Evolutionary conservation across 2,888 invertebrate species (phyloP).

Genomic region (Eulithis prunata): DNA sequence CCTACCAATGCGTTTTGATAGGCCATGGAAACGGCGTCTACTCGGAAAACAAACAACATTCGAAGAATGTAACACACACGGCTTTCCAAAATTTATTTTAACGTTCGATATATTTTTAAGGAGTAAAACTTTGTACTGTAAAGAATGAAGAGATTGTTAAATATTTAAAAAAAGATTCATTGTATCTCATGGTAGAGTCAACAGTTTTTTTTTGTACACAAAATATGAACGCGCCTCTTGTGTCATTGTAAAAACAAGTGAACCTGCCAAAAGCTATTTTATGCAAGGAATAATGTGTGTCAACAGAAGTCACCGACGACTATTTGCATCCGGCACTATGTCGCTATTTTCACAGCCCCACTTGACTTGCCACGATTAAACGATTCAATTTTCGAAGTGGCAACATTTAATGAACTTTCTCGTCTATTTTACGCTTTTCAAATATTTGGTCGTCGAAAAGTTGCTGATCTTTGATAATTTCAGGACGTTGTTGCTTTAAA

Average conservation of each 20-base stretch:
- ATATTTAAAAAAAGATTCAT: too few species aligned
- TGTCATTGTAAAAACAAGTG: background rate
- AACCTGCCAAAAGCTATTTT: background rate
- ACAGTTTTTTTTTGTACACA: background rate
- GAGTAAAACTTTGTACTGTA: too few species aligned
- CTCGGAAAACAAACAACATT: background rate
- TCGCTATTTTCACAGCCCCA: conserved; percentile 38
- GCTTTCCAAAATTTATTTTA: too few species aligned
- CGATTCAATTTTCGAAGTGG: conserved; percentile 74
- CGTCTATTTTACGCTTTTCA: conserved; percentile 56
- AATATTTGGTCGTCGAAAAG: conserved; percentile 50
- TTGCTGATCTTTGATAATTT: conserved; percentile 44
- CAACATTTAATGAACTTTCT: conserved; percentile 65
- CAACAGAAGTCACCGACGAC: conserved; percentile 13
- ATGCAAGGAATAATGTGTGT: conserved; percentile 18
- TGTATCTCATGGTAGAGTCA: background rate
- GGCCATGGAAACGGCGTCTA: conserved; percentile 21
- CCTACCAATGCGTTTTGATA: conserved; percentile 61
- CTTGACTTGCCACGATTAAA: conserved; percentile 63
- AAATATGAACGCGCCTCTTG: background rate
- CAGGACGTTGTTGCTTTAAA: conserved; percentile 18
- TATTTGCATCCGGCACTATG: conserved; percentile 7
- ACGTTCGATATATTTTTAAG: too few species aligned
- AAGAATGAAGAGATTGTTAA: too few species aligned
- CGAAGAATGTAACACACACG: background rate